Conservation (phyloP, 2,113 vertebrate genomes). For the Malurus cyaneus region DNA sequence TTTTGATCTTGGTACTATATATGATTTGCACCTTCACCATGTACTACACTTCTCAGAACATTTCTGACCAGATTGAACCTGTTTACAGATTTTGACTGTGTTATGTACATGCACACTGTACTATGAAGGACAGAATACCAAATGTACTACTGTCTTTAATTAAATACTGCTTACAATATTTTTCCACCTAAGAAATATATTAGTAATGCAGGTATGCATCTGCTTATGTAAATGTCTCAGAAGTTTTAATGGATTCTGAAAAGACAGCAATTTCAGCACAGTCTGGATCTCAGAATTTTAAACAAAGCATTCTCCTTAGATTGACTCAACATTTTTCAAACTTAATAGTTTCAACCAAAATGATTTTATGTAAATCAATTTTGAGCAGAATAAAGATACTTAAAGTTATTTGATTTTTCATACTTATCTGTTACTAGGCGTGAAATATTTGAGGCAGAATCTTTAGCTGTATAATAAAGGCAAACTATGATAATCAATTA, state of each 20-base stretch:
- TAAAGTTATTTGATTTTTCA: neutral
- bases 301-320: neutral
- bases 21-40: neutral
- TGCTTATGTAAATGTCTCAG: neutral
- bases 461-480: neutral
- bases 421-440: neutral
- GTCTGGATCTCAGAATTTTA: neutral
- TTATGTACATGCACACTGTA: accelerated
- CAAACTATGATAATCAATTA: neutral
- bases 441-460: neutral
- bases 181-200: neutral
- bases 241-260: neutral
- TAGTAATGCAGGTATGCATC: neutral
- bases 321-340: neutral
- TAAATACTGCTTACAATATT: neutral
- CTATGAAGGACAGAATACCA: neutral
- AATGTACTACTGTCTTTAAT: neutral
- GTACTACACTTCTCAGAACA: neutral
- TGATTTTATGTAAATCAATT: neutral
- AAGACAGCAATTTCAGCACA: neutral
- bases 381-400: neutral
- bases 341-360: neutral
- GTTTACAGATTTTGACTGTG: neutral
- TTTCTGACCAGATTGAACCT: neutral
- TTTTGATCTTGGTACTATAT: neutral